Evolutionary conservation across 2,113 vertebrate genomes (phyloP).

Genomic region (Engystomops pustulosus): DNA sequence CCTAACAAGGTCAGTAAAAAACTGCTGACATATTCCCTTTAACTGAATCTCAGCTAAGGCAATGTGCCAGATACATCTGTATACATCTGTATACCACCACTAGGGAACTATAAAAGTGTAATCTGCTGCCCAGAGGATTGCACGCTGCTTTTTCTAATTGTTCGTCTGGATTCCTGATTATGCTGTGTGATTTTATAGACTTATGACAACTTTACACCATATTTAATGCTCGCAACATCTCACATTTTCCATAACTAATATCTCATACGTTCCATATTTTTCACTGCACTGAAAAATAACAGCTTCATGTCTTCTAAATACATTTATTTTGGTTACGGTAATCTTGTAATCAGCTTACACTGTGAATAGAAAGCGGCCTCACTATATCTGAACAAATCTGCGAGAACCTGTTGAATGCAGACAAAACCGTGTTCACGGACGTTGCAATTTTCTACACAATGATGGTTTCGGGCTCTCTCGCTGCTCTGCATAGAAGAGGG

Average conservation of each 20-base stretch:
- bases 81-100: too few relatives aligned
- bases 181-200: neutral
- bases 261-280: neutral
- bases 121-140: neutral
- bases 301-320: neutral
- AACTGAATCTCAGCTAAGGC: too few relatives aligned
- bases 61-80: too few relatives aligned
- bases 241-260: neutral
- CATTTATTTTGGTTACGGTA: neutral
- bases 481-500: conserved; percentile 34
- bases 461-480: neutral
- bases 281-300: neutral
- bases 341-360: conserved; percentile 11
- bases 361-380: neutral
- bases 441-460: neutral
- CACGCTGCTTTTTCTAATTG: neutral
- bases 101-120: neutral
- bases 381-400: neutral
- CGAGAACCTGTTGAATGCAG: neutral
- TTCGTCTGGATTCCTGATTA: neutral
- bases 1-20: too few relatives aligned
- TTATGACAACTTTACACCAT: neutral
- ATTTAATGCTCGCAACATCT: neutral
- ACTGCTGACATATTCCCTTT: too few relatives aligned
- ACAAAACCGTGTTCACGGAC: conserved; percentile 5